Conservation (phyloP, 2,888 invertebrate genomes). For the Drosophila neotestacea region DNA sequence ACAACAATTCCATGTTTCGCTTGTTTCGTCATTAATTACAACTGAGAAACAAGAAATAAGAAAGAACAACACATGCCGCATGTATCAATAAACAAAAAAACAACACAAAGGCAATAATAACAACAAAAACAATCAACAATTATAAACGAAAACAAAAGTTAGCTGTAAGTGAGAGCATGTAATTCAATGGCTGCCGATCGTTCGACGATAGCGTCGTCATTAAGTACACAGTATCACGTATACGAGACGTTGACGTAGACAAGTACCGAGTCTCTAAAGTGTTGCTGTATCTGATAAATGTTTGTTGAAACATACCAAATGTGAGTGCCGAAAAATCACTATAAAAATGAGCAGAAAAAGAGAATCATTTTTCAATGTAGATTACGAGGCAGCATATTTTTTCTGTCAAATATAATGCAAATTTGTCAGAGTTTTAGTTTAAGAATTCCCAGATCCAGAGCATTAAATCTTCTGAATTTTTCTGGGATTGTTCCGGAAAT, state of each 20-base stretch:
- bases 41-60: background rate
- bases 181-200: conserved; percentile 32
- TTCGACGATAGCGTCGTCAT: conserved; percentile 19
- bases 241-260: conserved; percentile 16
- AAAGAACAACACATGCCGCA: conserved; percentile 23
- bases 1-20: conserved; percentile 9
- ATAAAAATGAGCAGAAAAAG: too few species aligned
- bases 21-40: conserved; percentile 53
- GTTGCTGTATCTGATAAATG: too few species aligned
- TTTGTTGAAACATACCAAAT: too few species aligned
- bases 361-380: background rate
- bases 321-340: too few species aligned
- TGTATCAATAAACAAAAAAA: conserved; percentile 51
- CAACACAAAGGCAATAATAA: conserved; percentile 1
- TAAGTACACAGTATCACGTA: conserved; percentile 15
- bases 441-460: too few species aligned
- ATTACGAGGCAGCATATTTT: background rate
- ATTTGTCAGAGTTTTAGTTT: too few species aligned
- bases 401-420: background rate
- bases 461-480: too few species aligned
- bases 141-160: conserved; percentile 40
- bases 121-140: conserved; percentile 8
- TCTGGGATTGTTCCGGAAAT: too few species aligned
- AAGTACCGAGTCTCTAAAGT: background rate
- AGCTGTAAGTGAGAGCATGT: conserved; percentile 16